Evolutionary conservation across 2,113 vertebrate genomes (phyloP).

Genomic region (Leptobrachium leishanense): DNA sequence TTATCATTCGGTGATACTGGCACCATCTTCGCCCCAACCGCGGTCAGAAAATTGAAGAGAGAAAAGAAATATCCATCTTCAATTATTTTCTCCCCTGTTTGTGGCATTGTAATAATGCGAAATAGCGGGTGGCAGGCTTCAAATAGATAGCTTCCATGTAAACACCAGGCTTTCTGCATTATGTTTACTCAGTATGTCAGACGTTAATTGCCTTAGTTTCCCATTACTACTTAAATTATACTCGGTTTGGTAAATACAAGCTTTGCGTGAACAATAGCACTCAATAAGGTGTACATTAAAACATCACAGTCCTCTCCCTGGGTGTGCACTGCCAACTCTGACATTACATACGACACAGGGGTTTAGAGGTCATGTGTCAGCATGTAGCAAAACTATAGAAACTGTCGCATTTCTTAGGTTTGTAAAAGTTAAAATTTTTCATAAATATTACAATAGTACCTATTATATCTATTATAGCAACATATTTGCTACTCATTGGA

Average conservation of each 20-base stretch:
- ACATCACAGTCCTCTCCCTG: background rate
- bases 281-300: constrained; percentile 10
- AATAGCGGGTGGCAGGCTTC: constrained; percentile 38
- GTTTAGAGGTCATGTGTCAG: too few species aligned
- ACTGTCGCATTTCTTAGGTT: too few species aligned
- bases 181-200: constrained; percentile 41
- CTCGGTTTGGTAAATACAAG: constrained; percentile 19
- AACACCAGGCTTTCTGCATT: constrained; percentile 26
- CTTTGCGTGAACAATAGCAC: constrained; percentile 19
- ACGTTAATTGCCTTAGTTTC: constrained; percentile 32
- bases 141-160: constrained; percentile 30
- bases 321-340: background rate
- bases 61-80: constrained; percentile 24
- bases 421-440: too few species aligned
- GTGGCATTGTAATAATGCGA: constrained; percentile 32
- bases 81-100: constrained; percentile 19
- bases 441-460: too few species aligned
- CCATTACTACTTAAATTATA: constrained; percentile 39
- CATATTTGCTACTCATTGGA: too few species aligned
- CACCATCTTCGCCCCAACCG: too few species aligned
- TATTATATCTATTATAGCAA: too few species aligned
- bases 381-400: too few species aligned
- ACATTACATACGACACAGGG: too few species aligned
- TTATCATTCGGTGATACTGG: too few species aligned
- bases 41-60: constrained; percentile 14